These are phyloP conservation scores for Criorhina ranunculi DNA, from an alignment of 2,888 invertebrate species.

Conservation along the genomic window DNA sequence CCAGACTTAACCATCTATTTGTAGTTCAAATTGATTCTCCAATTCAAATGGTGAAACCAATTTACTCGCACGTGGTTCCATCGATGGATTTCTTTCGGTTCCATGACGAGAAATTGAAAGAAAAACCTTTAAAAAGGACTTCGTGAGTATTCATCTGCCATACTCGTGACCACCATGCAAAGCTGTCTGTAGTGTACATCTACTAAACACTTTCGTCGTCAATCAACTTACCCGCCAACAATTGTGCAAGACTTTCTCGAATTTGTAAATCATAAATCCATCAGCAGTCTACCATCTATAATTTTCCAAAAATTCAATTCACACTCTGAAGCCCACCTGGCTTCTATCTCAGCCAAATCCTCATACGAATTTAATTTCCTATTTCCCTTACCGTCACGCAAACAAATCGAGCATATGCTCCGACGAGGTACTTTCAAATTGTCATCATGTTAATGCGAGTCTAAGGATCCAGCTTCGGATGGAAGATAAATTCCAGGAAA, in stretches of 20 bases:
- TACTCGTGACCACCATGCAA: conserved; percentile 28
- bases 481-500: conserved; percentile 55
- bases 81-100: conserved; percentile 6
- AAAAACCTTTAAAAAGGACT: conserved; percentile 22
- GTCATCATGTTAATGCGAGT: conserved; percentile 55
- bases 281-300: conserved; percentile 38
- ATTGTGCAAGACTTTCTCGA: conserved; percentile 51
- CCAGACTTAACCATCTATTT: conserved; percentile 20
- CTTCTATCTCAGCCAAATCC: conserved; percentile 45
- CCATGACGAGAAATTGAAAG: conserved; percentile 15
- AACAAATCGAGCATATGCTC: conserved; percentile 54
- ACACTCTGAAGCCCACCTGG: conserved; percentile 36
- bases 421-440: conserved; percentile 63
- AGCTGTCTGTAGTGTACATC: neutral
- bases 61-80: conserved; percentile 39
- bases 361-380: conserved; percentile 70
- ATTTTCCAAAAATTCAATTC: conserved; percentile 39
- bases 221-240: conserved; percentile 13
- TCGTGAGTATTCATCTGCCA: conserved; percentile 36
- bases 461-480: conserved; percentile 27
- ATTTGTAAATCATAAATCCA: conserved; percentile 66
- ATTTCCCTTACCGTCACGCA: conserved; percentile 15
- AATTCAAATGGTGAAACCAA: conserved; percentile 14
- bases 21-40: conserved; percentile 22
- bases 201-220: conserved; percentile 42